phyloP scores from a whole-genome alignment of 2,113 vertebrate genomes.

The Lophius piscatorius region DNA sequence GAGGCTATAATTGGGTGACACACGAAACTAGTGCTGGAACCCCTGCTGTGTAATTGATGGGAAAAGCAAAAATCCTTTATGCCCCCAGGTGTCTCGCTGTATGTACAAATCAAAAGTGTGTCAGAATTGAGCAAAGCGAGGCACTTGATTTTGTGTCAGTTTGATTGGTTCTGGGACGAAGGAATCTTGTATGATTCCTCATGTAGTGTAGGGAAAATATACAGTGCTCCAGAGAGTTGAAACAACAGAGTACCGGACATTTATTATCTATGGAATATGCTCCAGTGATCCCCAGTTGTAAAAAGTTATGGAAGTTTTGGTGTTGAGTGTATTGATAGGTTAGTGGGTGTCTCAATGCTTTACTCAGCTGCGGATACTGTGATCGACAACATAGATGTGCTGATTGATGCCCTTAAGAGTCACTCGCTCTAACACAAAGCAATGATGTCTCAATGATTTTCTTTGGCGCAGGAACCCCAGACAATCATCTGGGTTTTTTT shows the following conservation, averaged over 20 bases:
- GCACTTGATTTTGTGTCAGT: conserved; percentile 63
- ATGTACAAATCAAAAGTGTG: conserved; percentile 67
- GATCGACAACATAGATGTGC: conserved; percentile 20
- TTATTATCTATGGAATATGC: conserved; percentile 45
- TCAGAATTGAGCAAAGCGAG: conserved; percentile 43
- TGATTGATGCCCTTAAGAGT: conserved; percentile 34
- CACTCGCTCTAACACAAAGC: conserved; percentile 26
- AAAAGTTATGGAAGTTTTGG: conserved; percentile 52
- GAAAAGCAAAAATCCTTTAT: conserved; percentile 47
- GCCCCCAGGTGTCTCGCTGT: conserved; percentile 51
- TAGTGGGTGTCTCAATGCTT: conserved; percentile 31
- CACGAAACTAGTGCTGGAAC: conserved; percentile 45
- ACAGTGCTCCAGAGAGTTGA: conserved; percentile 13
- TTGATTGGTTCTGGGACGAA: conserved; percentile 39
- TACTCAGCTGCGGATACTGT: conserved; percentile 20
- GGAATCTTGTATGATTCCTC: conserved; percentile 57
- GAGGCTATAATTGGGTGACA: conserved; percentile 43
- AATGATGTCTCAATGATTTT: conserved; percentile 44
- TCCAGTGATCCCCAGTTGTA: conserved; percentile 34
- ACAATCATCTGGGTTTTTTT: conserved; percentile 30
- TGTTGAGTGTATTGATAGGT: conserved; percentile 33
- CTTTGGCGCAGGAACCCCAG: conserved; percentile 31
- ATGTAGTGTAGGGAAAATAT: conserved; percentile 47
- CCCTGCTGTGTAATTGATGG: conserved; percentile 63
- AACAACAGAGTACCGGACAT: conserved; percentile 20